phyloP scores from a whole-genome alignment of 1,140 invertebrate genomes.

The Stegodyphus mimosarum region DNA sequence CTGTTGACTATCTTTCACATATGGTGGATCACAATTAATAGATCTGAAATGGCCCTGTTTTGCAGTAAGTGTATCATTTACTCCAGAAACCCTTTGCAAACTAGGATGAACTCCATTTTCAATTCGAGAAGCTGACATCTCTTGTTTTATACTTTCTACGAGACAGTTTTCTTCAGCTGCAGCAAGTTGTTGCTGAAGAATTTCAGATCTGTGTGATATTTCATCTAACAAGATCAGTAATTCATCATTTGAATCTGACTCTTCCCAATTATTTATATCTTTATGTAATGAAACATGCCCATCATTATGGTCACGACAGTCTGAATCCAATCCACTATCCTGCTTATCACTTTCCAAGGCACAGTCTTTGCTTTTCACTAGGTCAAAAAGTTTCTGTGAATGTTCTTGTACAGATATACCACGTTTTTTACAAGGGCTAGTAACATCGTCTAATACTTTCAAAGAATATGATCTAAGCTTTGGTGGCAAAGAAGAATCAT shows the following conservation, averaged over 20 bases:
- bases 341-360: constrained; percentile 56
- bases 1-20: not conserved
- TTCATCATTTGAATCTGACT: constrained; percentile 32
- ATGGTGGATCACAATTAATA: not conserved
- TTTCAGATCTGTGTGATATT: constrained; percentile 25
- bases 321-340: constrained; percentile 58
- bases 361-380: constrained; percentile 38
- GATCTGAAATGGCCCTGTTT: not conserved
- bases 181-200: constrained; percentile 38
- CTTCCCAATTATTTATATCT: not conserved
- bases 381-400: constrained; percentile 35
- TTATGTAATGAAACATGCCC: constrained; percentile 15
- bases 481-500: constrained; percentile 2
- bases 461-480: constrained; percentile 11
- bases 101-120: not conserved
- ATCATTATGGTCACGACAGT: constrained; percentile 47
- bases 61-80: not conserved
- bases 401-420: not conserved
- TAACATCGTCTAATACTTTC: constrained; percentile 15
- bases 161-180: not conserved
- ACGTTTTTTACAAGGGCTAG: not conserved
- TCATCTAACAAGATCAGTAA: constrained; percentile 47
- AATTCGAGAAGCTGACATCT: not conserved
- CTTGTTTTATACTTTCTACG: not conserved
- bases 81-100: not conserved